Percentiles rank a stretch among this genome's conserved stretches.
Evolutionary conservation across 2,888 invertebrate species (phyloP).

Genomic region (Andrena trimmerana): DNA sequence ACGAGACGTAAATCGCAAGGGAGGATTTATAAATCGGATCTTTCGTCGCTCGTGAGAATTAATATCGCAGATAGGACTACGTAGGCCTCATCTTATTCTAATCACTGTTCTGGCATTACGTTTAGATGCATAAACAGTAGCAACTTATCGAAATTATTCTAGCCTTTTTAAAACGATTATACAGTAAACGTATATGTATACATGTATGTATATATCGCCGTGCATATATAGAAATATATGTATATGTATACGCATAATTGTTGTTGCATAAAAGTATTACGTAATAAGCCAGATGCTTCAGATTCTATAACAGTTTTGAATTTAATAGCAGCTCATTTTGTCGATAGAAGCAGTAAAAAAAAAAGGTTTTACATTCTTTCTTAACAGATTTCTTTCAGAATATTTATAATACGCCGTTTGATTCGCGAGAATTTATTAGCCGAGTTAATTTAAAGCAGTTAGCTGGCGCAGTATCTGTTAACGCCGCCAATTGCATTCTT

Average conservation of each 20-base stretch:
- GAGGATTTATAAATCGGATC: constrained; percentile 5
- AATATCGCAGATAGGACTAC: constrained; percentile 48
- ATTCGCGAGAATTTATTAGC: neutral
- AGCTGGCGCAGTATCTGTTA: neutral
- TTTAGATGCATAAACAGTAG: constrained; percentile 64
- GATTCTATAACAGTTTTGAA: neutral
- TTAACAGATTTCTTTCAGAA: neutral
- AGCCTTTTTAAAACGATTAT: constrained; percentile 60
- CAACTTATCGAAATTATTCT: constrained; percentile 62
- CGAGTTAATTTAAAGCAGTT: neutral
- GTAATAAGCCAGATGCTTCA: constrained; percentile 56
- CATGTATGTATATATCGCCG: constrained; percentile 44
- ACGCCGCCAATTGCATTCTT: neutral
- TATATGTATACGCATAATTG: constrained; percentile 39
- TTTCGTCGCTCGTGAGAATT: constrained; percentile 45
- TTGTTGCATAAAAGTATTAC: constrained; percentile 55
- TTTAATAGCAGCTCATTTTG: neutral
- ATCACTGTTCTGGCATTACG: constrained; percentile 61
- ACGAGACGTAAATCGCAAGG: constrained; percentile 9
- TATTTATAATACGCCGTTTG: neutral
- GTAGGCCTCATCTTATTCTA: constrained; percentile 65
- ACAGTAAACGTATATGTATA: constrained; percentile 52
- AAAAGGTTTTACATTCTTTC: neutral
- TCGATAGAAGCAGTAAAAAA: neutral
- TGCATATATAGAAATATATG: constrained; percentile 52